Evolutionary conservation across 2,113 vertebrate species (phyloP).

Genomic region (Lepisosteus osseus): DNA sequence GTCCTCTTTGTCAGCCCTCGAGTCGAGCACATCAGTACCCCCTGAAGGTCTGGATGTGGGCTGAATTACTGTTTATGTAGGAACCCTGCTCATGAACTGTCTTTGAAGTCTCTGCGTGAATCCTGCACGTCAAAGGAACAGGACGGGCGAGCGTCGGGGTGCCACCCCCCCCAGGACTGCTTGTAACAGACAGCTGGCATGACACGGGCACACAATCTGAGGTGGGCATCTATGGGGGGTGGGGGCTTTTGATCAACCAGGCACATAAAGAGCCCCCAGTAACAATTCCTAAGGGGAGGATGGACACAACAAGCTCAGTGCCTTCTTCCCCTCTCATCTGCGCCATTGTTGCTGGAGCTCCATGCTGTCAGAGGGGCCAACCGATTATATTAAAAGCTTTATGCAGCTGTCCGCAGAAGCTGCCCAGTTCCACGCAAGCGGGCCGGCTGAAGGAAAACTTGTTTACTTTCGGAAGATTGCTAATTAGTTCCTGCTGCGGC

Average conservation of each 20-base stretch:
- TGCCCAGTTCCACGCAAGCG: conserved; percentile 27
- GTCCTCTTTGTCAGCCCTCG: too few species aligned
- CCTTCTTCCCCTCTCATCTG: conserved; percentile 20
- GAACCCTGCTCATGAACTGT: not conserved
- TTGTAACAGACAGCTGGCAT: not conserved
- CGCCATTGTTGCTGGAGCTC: conserved; percentile 19
- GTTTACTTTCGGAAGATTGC: conserved; percentile 44
- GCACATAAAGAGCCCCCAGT: conserved; percentile 36
- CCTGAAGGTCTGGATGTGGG: too few species aligned
- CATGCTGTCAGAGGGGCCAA: conserved; percentile 22
- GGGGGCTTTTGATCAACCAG: not conserved
- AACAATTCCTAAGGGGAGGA: not conserved
- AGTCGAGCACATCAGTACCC: too few species aligned
- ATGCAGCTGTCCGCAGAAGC: not conserved
- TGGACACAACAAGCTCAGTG: not conserved
- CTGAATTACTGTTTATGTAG: not conserved
- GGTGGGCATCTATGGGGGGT: too few species aligned
- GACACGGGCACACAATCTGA: conserved; percentile 23
- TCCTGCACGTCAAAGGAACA: too few species aligned
- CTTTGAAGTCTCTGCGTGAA: too few species aligned
- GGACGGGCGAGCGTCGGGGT: too few species aligned
- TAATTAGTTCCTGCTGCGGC: conserved; percentile 52
- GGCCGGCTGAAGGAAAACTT: conserved; percentile 16
- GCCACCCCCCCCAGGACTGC: not conserved
- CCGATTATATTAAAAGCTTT: conserved; percentile 20